phyloP scores from a whole-genome alignment of 2,797 vertebrate species.

The Coluber constrictor region DNA sequence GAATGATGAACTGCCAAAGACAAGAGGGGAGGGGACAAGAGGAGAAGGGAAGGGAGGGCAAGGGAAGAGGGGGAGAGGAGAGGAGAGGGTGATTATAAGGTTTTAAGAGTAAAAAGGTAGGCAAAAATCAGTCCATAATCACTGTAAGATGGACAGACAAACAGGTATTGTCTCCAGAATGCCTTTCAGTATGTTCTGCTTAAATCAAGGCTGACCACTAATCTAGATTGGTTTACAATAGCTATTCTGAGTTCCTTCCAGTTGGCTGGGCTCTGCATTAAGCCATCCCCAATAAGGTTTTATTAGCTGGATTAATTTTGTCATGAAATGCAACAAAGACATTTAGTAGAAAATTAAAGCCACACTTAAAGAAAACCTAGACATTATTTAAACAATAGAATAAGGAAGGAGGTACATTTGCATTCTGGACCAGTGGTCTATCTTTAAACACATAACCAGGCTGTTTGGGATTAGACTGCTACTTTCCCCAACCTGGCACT shows the following conservation, averaged over 20 bases:
- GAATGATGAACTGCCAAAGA: background rate
- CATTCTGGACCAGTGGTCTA: background rate
- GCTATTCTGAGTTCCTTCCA: background rate
- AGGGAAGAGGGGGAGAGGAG: background rate
- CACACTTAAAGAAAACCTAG: background rate
- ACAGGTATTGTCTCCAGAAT: background rate
- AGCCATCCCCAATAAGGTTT: conserved; percentile 20
- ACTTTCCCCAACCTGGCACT: background rate
- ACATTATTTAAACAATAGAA: background rate
- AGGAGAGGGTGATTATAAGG: background rate
- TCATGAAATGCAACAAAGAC: background rate
- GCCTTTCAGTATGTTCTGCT: background rate
- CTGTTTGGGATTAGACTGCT: background rate
- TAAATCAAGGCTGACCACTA: background rate
- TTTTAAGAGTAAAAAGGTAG: background rate
- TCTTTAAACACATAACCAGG: background rate
- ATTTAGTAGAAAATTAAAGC: conserved; percentile 6
- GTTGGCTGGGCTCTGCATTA: conserved; percentile 1
- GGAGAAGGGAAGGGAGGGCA: background rate
- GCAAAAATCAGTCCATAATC: background rate
- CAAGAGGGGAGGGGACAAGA: conserved; percentile 1
- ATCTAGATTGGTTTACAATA: background rate
- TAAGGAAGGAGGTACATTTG: background rate
- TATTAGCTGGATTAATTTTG: conserved; percentile 10
- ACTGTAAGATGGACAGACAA: background rate